Evolutionary conservation across 2,113 vertebrate species (phyloP), one percentile per base, ranked within the genome.

Genomic region (Mastomys natalensis): DNA sequence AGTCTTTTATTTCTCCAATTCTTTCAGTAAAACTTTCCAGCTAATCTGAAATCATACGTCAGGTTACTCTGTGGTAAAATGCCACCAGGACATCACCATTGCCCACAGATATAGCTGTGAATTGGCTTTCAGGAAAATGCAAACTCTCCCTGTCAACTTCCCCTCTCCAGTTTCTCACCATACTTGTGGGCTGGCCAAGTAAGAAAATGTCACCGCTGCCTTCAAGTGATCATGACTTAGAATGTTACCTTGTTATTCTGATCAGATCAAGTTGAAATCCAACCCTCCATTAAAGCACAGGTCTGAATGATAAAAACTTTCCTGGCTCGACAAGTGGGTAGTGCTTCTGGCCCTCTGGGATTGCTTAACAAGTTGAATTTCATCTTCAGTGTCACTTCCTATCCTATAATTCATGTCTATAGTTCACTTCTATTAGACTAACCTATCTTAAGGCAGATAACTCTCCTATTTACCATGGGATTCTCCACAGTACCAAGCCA

Each of bases 71-170:
- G 68, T 29, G 29, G 7, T 91, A 40, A 53, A 62, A 66, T 94
- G 40, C 22, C 68, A 68, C 51, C 64, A 76, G 15, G 1, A 58
- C 11, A 55, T 95, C 34, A 40, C 40, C 45, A 48, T 53, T 37
- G 78, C 26, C 17, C n/a, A 85, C 13, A 76, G 53, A 62, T 48
- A 96, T 70, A 81, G 53, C 16, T 7, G 31, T 60, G 73, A 40
- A 62, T 80, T 76, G 55, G 24, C 48, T 85, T 88, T 88, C 48
- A 92, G 62, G 93, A 95, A 96, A 88, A 7, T 17, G 1, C 3
- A 5, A 90, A 40, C 5, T 76, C 77, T 68, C 2, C 24, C n/a
- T 17, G 82, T 40, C 6, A 8, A n/a, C 4, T 76, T 85, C 29
- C 10, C 64, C 48, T 95, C 82, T 53, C n/a, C 7, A 17, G 34